These are phyloP conservation scores for Sebastes kiyomatsui DNA, from an alignment of 2,797 vertebrate species.

Conservation along the genomic window DNA sequence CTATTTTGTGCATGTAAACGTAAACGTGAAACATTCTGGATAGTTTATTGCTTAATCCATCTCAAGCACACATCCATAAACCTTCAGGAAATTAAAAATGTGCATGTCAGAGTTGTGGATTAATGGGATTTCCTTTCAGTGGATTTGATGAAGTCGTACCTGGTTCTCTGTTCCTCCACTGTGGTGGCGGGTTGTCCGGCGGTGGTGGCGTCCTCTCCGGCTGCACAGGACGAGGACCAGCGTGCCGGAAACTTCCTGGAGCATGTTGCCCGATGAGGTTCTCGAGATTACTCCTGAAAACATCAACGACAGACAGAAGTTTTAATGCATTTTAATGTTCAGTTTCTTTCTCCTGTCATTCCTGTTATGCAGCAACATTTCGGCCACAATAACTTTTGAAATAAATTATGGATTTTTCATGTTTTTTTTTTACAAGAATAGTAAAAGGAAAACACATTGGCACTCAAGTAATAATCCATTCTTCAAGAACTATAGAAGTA, in stretches of 20 bases:
- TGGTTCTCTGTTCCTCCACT: conserved; percentile 51
- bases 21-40: background rate
- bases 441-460: no score
- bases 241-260: conserved; percentile 40
- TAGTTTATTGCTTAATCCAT: background rate
- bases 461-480: no score
- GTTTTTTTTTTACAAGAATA: no score
- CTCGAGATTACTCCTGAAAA: conserved; percentile 76
- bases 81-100: background rate
- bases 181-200: conserved; percentile 26
- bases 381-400: no score
- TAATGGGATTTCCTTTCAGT: no score
- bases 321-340: background rate
- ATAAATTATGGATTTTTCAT: no score
- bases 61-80: background rate
- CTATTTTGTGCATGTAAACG: no score
- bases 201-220: conserved; percentile 33
- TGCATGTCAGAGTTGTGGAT: no score
- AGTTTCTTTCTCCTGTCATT: background rate
- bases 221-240: conserved; percentile 3
- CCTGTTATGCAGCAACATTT: no score
- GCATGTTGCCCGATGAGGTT: conserved; percentile 44
- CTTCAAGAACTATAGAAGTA: no score
- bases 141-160: conserved; percentile 28
- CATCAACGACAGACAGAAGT: background rate